Conservation (phyloP, 2,888 invertebrate genomes). For the Aplocera efformata region DNA sequence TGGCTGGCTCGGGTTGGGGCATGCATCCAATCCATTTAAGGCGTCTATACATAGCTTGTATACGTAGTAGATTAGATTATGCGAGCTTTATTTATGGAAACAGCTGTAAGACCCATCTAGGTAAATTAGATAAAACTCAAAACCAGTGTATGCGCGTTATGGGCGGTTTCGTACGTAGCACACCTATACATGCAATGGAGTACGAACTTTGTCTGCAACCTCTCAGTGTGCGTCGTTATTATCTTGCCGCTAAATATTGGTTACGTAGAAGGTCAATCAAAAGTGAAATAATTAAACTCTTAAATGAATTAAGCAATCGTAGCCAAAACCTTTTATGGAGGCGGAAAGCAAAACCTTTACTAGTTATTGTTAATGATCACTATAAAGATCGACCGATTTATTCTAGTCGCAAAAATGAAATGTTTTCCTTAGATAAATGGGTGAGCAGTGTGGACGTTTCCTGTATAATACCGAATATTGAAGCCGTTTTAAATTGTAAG, state of each 20-base stretch:
- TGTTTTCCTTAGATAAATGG: no score
- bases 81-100: slow-evolving; percentile 18
- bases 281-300: no score
- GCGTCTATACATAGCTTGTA: slow-evolving; percentile 25
- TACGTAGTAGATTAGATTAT: slow-evolving; percentile 31
- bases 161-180: slow-evolving; percentile 24
- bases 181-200: slow-evolving; percentile 23
- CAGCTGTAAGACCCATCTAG: slow-evolving; percentile 15
- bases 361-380: no score
- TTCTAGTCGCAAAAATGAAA: no score
- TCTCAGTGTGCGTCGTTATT: slow-evolving; percentile 17
- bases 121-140: slow-evolving; percentile 24
- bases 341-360: no score
- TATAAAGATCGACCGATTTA: no score
- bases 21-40: slow-evolving; percentile 31
- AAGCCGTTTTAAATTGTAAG: no score
- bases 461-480: no score
- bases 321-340: no score
- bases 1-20: slow-evolving; percentile 31
- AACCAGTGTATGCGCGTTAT: slow-evolving; percentile 24
- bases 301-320: no score
- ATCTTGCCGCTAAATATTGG: slow-evolving; percentile 19
- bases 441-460: no score
- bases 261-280: no score
- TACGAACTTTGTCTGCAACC: slow-evolving; percentile 20